Evolutionary conservation across 2,113 vertebrate species (phyloP), one percentile per base, ranked within the genome.

Genomic region (Mohoua ochrocephala): DNA sequence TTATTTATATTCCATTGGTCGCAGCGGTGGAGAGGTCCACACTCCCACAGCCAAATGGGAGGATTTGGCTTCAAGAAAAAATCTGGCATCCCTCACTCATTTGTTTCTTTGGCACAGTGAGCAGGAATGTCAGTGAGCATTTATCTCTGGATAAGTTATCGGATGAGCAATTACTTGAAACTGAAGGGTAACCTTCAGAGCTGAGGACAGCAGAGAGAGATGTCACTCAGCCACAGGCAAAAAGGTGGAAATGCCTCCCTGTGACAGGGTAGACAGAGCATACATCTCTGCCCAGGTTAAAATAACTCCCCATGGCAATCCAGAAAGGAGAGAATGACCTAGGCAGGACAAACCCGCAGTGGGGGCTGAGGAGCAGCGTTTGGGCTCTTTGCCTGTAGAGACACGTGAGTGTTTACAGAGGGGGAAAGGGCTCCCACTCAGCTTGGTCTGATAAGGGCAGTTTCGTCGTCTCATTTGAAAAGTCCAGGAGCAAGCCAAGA

Each of bases 61-160:
- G n/a, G 31, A 61, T 83, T 77, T 90, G 71, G 18, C 67, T 75
- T 57, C 26, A 15, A 50, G 49, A 85, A 82, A 64, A 60, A 68
- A 33, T 68, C 22, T 75, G 49, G 35, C 42, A 85, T 56, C n/a
- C 45, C 14, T 90, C 33, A 8, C 19, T 47, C 33, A 13, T 64
- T 65, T 89, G 17, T 78, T 87, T 78, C 39, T 57, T 89, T 10
- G 4, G 39, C 61, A 89, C 44, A 54, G 22, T 9, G 16, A 59
- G 49, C 57, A 96, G 65, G 41, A 75, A 75, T 15, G 21, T 59
- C 87, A 91, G 65, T 33, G 76, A 92, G 33, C 52, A 64, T 80
- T 95, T 64, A 49, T 37, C 52, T 14, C 8, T 22, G 57, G 70
- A 30, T 57, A 74, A 87, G 15, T 31, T 64, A n/a, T 10, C 0